Base-by-base conservation (phyloP, 2,113 vertebrate species). In the Oreotrochilus melanogaster region DNA sequence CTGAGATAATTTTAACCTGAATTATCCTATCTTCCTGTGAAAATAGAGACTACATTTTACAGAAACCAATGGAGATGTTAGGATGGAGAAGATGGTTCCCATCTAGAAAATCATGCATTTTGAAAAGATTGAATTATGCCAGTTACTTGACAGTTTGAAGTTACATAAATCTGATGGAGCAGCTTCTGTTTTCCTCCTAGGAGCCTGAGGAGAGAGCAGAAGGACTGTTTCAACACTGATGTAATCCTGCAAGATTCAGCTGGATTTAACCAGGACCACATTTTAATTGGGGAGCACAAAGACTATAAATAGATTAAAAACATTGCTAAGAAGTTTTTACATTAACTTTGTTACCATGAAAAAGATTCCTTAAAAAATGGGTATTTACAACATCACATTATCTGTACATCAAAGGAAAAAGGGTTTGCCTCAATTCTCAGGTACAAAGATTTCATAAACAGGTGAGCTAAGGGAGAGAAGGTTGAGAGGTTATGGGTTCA, bases 221-320 rank as follows among this genome's bases (percentile, higher is more conserved):
- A 33, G 54, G 17, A 78, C 31, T 61, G 69, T 72, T 69, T 91
- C 76, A 88, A 23, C 39, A 25, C 33, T 37, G 19, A 43, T 65
- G 39, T 43, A 65, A 39, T 28, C 18, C 74, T 76, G 16, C 25
- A 80, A 33, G 69, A 19, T 79, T 79, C 62, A 86, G 25, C 48
- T 86, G 67, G 33, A n/a, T 91, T 88, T 91, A 95, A 92, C 57
- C 50, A 78, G 65, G 56, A 54, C 61, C 73, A 65, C 30, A 62
- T 66, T 94, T 91, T 91, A 94, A 93, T n/a, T 91, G 74, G 12
- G n/a, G 33, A 64, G 51, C 70, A 85, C 31, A 76, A 35, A 84
- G 48, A 58, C 37, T 43, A 11, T 16, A 47, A 88, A 60, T 4
- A 90, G 51, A 89, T 78, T 64, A 50, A 75, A 86, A 92, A 53